Evolutionary conservation across 1,140 invertebrate genomes (phyloP).

Genomic region (Nephila pilipes): DNA sequence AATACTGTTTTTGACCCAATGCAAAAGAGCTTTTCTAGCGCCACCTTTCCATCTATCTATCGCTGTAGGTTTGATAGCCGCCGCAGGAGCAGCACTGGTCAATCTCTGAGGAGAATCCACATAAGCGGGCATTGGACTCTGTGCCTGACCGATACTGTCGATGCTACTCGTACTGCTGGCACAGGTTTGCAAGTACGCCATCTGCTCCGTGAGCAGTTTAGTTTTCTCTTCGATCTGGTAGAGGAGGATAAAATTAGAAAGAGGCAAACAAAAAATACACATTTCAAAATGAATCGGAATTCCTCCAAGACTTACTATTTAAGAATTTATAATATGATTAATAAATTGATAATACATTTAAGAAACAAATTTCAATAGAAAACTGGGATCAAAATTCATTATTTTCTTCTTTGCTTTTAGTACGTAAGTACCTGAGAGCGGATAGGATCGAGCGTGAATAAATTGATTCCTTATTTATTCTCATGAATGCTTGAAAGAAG

Average conservation of each 20-base stretch:
- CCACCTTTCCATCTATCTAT: slow-evolving; percentile 85
- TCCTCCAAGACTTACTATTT: no score
- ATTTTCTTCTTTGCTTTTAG: no score
- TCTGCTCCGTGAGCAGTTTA: slow-evolving; percentile 89
- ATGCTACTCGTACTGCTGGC: slow-evolving; percentile 88
- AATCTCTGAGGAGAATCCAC: slow-evolving; percentile 77
- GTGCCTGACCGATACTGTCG: slow-evolving; percentile 80
- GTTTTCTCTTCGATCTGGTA: slow-evolving; percentile 97
- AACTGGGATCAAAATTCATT: no score
- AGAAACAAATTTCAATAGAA: no score
- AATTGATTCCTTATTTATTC: no score
- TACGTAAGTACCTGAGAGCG: no score
- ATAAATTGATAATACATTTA: no score
- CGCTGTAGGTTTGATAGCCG: slow-evolving; percentile 81
- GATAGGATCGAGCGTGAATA: no score
- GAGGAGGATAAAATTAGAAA: slow-evolving; percentile 58
- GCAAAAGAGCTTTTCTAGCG: slow-evolving; percentile 93
- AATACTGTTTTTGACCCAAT: slow-evolving; percentile 96
- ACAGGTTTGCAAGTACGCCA: slow-evolving; percentile 88
- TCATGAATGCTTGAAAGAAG: no score
- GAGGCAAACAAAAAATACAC: not conserved
- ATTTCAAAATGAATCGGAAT: not conserved
- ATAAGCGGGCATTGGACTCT: slow-evolving; percentile 80
- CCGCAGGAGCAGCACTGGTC: slow-evolving; percentile 79
- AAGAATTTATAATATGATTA: no score